These are phyloP conservation scores for Macrosoma leucophasiata DNA, from an alignment of 2,888 invertebrate species.

Conservation along the genomic window DNA sequence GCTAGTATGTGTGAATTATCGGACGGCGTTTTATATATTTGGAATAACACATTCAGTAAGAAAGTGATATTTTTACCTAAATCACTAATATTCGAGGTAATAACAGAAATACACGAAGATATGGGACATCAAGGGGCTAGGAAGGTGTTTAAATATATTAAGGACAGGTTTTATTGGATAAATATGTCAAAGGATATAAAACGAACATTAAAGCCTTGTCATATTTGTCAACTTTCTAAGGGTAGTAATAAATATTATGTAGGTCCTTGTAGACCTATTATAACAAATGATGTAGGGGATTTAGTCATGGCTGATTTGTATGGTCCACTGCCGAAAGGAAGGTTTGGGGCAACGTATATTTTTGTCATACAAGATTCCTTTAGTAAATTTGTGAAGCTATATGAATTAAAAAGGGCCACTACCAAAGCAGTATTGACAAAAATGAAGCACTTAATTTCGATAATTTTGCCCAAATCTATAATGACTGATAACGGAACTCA, in stretches of 20 bases:
- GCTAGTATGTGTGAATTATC: neutral
- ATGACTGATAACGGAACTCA: constrained; percentile 24
- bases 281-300: constrained; percentile 18
- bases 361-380: constrained; percentile 8
- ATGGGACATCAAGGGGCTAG: constrained; percentile 27
- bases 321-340: constrained; percentile 19
- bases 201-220: constrained; percentile 15
- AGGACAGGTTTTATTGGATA: constrained; percentile 24
- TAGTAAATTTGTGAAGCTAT: constrained; percentile 8
- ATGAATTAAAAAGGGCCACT: constrained; percentile 2
- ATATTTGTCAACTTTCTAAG: constrained; percentile 23
- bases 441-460: constrained; percentile 13
- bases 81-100: constrained; percentile 6
- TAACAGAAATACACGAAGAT: constrained; percentile 20
- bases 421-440: constrained; percentile 10
- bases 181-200: constrained; percentile 15
- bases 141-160: constrained; percentile 23
- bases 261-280: constrained; percentile 16
- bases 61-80: constrained; percentile 14
- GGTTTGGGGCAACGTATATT: constrained; percentile 20
- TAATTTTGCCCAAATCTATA: constrained; percentile 13
- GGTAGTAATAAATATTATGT: constrained; percentile 14
- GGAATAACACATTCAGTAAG: neutral
- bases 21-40: neutral
- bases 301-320: constrained; percentile 26